These are phyloP conservation scores for Tridacna crocea DNA, from an alignment of 2,888 invertebrate species.

Conservation along the genomic window DNA sequence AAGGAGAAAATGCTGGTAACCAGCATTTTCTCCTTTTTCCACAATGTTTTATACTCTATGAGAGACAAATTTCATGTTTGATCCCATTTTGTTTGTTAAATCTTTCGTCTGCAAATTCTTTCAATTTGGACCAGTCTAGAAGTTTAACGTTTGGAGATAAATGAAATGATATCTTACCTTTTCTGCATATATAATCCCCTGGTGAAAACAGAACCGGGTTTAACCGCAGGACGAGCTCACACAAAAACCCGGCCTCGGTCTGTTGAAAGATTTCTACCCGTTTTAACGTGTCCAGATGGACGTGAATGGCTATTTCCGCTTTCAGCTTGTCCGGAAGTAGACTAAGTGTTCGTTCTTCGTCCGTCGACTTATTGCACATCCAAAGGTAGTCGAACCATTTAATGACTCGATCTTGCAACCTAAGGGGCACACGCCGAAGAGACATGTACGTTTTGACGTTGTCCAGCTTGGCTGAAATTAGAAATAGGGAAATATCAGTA, in stretches of 20 bases:
- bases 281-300: slow-evolving; percentile 98
- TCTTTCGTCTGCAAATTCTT: too few relatives aligned
- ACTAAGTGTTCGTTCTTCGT: slow-evolving; percentile 91
- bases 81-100: too few relatives aligned
- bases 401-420: slow-evolving; percentile 98
- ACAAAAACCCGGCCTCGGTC: slow-evolving; percentile 99
- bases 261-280: slow-evolving; percentile 98
- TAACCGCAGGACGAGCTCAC: slow-evolving; percentile 96
- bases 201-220: slow-evolving; percentile 98
- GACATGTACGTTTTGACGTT: slow-evolving; percentile 99
- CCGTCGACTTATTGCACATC: slow-evolving; percentile 99
- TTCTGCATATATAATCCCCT: slow-evolving; percentile 99
- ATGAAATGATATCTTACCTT: too few relatives aligned
- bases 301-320: slow-evolving; percentile 99
- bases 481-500: neutral
- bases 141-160: too few relatives aligned
- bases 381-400: slow-evolving; percentile 99
- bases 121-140: too few relatives aligned
- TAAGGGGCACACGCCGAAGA: slow-evolving; percentile 96
- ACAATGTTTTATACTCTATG: too few relatives aligned
- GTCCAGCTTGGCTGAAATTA: slow-evolving; percentile 95
- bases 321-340: slow-evolving; percentile 92
- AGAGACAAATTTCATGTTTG: too few relatives aligned
- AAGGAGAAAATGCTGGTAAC: too few relatives aligned
- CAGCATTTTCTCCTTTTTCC: too few relatives aligned